Conservation (phyloP, 2,888 invertebrate species). For the Caenorhabditis wallacei region DNA sequence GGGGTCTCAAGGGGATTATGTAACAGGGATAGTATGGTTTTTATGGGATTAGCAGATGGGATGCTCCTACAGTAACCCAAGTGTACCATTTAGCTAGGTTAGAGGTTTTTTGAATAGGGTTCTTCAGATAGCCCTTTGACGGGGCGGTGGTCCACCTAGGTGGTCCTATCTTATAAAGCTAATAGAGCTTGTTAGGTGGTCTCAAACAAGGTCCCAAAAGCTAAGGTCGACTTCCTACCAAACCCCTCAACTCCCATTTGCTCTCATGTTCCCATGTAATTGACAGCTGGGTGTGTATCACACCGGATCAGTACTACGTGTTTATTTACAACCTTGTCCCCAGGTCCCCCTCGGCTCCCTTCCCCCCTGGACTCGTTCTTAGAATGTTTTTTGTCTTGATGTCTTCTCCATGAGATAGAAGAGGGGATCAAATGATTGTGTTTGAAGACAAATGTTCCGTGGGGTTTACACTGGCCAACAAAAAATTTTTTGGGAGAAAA, state of each 20-base stretch:
- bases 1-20: background rate
- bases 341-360: background rate
- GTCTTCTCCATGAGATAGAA: background rate
- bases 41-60: background rate
- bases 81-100: too few species aligned
- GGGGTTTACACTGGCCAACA: constrained; percentile 18
- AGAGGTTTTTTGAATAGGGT: too few species aligned
- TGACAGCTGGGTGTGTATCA: constrained; percentile 24
- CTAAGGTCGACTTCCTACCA: too few species aligned
- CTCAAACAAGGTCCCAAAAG: too few species aligned
- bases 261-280: constrained; percentile 22
- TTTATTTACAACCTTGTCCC: constrained; percentile 37
- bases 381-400: constrained; percentile 6
- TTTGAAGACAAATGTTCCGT: constrained; percentile 43
- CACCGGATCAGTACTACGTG: constrained; percentile 29
- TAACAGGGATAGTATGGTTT: background rate
- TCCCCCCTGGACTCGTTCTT: background rate
- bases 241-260: background rate
- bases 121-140: too few species aligned
- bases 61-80: too few species aligned
- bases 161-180: too few species aligned
- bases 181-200: too few species aligned
- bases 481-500: background rate
- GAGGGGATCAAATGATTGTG: constrained; percentile 18
- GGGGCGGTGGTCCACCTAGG: too few species aligned